A percentile compares a stretch with the other conserved stretches of the same genome.
phyloP scores from a whole-genome alignment of 1,140 invertebrate genomes.

The Spodoptera frugiperda region DNA sequence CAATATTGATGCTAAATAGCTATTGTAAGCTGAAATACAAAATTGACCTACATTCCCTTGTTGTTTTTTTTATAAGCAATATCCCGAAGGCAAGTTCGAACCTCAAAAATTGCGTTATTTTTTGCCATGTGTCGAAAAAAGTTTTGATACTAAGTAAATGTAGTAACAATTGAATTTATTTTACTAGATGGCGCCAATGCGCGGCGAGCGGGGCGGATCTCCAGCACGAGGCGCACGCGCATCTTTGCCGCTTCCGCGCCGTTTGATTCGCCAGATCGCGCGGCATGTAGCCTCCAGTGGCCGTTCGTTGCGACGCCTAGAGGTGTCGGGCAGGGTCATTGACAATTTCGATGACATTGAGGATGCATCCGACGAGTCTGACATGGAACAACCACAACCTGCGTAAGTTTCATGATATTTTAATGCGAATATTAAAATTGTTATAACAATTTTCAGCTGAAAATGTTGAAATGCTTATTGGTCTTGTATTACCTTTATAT shows the following conservation, averaged over 20 bases:
- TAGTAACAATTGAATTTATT: background rate
- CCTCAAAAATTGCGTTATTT: no score
- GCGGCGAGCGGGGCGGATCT: constrained; percentile 80
- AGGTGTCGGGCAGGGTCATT: constrained; percentile 84
- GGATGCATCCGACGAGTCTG: constrained; percentile 74
- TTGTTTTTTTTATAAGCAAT: no score
- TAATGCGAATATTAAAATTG: background rate
- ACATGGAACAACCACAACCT: constrained; percentile 74
- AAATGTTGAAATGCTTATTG: background rate
- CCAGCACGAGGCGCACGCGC: constrained; percentile 78
- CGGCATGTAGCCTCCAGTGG: constrained; percentile 83
- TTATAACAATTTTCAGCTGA: background rate
- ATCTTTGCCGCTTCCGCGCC: constrained; percentile 78
- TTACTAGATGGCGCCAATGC: constrained; percentile 82
- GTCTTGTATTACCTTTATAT: no score
- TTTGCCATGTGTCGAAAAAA: no score
- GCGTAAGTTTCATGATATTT: constrained; percentile 68
- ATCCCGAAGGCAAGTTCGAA: no score
- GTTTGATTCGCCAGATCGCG: constrained; percentile 83
- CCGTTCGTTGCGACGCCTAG: constrained; percentile 80
- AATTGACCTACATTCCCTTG: no score
- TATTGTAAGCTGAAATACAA: no score
- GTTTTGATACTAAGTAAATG: no score
- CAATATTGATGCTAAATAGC: no score
- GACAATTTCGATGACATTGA: constrained; percentile 85